These are phyloP conservation scores for Piprites chloris DNA, from an alignment of 2,113 vertebrate species.

Conservation along the genomic window DNA sequence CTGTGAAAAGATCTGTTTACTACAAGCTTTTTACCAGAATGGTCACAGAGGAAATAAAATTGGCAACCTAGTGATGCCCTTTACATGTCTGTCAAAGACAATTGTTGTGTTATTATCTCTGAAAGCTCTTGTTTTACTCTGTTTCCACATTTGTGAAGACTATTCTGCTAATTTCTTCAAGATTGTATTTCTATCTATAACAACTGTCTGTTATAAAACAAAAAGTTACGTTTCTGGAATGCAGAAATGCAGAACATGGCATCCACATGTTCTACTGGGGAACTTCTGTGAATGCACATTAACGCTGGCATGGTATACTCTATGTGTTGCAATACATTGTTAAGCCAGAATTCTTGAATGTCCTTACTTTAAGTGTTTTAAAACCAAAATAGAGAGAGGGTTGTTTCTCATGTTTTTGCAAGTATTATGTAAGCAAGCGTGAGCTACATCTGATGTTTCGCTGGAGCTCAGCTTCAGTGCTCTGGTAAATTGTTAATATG, in stretches of 20 bases:
- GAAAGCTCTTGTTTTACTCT: neutral
- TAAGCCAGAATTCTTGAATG: neutral
- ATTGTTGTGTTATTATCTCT: neutral
- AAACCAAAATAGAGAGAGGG: rapidly evolving
- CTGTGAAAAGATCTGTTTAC: neutral
- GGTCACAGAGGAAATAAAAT: neutral
- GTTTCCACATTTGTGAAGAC: neutral
- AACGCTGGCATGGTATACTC: neutral
- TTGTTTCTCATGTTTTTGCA: neutral
- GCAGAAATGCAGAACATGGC: neutral
- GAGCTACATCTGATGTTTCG: neutral
- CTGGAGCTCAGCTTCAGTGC: neutral
- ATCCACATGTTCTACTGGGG: neutral
- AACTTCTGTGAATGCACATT: neutral
- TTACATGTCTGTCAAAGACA: neutral
- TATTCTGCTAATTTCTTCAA: neutral
- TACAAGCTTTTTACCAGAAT: neutral
- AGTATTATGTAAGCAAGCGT: neutral
- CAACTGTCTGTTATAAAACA: neutral
- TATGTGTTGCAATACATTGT: neutral
- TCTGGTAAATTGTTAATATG: neutral
- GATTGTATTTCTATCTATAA: neutral
- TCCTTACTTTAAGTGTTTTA: neutral
- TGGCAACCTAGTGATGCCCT: neutral
- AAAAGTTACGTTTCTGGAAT: neutral